Conservation (phyloP, 2,113 vertebrate species). For the Misgurnus anguillicaudatus region DNA sequence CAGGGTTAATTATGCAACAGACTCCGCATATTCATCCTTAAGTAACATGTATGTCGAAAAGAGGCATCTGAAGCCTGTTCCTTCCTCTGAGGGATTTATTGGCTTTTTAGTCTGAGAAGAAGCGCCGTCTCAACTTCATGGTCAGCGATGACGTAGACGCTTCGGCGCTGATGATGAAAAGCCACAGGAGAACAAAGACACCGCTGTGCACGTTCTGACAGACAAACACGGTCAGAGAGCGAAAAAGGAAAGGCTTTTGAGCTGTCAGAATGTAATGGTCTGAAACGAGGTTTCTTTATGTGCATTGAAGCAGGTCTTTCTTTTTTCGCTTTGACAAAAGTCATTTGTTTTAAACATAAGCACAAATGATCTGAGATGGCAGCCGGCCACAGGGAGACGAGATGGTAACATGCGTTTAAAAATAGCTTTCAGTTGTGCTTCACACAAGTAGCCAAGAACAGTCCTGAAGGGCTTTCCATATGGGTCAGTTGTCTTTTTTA, state of each 20-base stretch:
- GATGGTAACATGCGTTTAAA: slow-evolving; percentile 33
- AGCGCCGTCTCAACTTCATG: slow-evolving; percentile 9
- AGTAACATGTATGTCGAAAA: not conserved
- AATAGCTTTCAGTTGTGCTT: slow-evolving; percentile 36
- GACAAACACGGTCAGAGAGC: not conserved
- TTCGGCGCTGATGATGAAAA: slow-evolving; percentile 14
- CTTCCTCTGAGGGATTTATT: slow-evolving; percentile 7
- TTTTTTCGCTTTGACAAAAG: slow-evolving; percentile 10
- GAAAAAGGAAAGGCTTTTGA: not conserved
- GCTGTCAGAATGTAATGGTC: slow-evolving; percentile 19
- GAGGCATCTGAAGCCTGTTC: too few relatives aligned
- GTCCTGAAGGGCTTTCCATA: slow-evolving; percentile 44
- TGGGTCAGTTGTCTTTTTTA: slow-evolving; percentile 28
- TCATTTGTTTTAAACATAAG: slow-evolving; percentile 30
- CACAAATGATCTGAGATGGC: slow-evolving; percentile 43
- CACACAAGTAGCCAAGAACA: slow-evolving; percentile 19
- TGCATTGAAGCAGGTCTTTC: slow-evolving; percentile 2
- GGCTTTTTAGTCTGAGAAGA: not conserved
- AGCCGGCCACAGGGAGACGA: slow-evolving; percentile 19
- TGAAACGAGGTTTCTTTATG: not conserved
- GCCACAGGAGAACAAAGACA: slow-evolving; percentile 1
- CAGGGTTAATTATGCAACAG: slow-evolving; percentile 7
- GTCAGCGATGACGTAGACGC: slow-evolving; percentile 3
- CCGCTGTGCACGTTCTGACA: slow-evolving; percentile 6
- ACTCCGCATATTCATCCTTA: not conserved